Base-by-base conservation (phyloP, 1,140 invertebrate genomes). In the Zaprionus taronus region DNA sequence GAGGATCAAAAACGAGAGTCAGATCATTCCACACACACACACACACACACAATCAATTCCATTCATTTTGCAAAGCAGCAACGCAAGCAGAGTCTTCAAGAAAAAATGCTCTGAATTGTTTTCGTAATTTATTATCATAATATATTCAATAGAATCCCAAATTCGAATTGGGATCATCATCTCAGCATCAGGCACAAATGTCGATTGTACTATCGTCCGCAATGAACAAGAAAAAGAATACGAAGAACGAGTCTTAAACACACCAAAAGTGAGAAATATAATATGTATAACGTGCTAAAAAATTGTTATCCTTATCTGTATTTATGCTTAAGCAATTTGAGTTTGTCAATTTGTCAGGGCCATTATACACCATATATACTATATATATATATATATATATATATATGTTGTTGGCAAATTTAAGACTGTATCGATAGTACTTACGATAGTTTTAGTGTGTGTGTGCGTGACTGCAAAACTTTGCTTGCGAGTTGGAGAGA, bases 1-100 rank as follows among this genome's bases (percentile, higher is more conserved):
- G 34, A 51, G 70, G 69, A 72, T 17, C 61, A 20, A 53, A 60
- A 63, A 85, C 66, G 41, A 76, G 75, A 81, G 75, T 78, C 81
- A 34, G 31, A 83, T 84, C 81, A 87, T 84, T 90, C 85, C 81
- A 87, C 72, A 76, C 11, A 24, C 28, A 41, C 53, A 28, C 5
- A 28, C 5, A 6, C 28, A 31, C 26, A 28, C 2, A 6, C 31
- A 34, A 4, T 34, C 9, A 34, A 34, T 34, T 11, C 31, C 31
- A 34, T 34, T 34, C 9, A 36, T 77, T 79, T 79, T 82, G 58
- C 72, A 66, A 51, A 34, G 31, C 49, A 34, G 31, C 41, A 61
- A 79, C 61, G 57, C 73, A 83, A 72, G 70, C 70, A 55, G 68
- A 65, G 62, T 74, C 34, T 56, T 28, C 31, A 9, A 2, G 38